Conservation (phyloP, 2,797 vertebrate species). For the Cyprinodon diabolis region DNA sequence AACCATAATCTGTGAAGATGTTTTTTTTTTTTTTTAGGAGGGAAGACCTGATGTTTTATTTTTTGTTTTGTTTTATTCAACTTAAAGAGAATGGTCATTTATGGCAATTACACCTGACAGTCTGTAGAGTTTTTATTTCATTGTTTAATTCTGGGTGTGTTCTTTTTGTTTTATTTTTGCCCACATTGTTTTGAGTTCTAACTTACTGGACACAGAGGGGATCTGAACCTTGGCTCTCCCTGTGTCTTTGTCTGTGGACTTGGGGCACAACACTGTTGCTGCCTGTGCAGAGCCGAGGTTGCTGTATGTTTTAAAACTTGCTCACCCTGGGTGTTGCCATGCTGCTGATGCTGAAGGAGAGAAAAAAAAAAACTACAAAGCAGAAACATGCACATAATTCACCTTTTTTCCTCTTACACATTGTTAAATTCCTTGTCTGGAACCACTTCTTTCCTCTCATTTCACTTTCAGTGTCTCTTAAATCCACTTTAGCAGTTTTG, state of each 20-base stretch:
- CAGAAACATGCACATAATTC: conserved; percentile 48
- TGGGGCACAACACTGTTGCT: conserved; percentile 59
- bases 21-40: conserved; percentile 34
- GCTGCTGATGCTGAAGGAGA: conserved; percentile 41
- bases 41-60: conserved; percentile 60
- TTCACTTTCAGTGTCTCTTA: conserved; percentile 46
- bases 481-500: conserved; percentile 36
- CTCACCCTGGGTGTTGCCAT: conserved; percentile 80
- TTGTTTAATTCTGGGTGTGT: conserved; percentile 68
- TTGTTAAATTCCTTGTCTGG: conserved; percentile 55
- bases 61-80: conserved; percentile 43
- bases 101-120: conserved; percentile 69
- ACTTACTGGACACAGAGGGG: conserved; percentile 65
- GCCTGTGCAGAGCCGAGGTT: conserved; percentile 70
- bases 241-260: conserved; percentile 65
- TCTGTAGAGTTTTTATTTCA: conserved; percentile 65
- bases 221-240: conserved; percentile 60
- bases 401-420: conserved; percentile 29
- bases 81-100: conserved; percentile 56
- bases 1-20: conserved; percentile 77
- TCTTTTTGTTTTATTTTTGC: conserved; percentile 28
- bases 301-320: conserved; percentile 72
- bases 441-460: conserved; percentile 50
- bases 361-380: conserved; percentile 19
- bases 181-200: conserved; percentile 69